Evolutionary conservation across 2,797 vertebrate species (phyloP), one percentile per base, ranked within the genome.

Genomic region (Micropoecilia bifurca): DNA sequence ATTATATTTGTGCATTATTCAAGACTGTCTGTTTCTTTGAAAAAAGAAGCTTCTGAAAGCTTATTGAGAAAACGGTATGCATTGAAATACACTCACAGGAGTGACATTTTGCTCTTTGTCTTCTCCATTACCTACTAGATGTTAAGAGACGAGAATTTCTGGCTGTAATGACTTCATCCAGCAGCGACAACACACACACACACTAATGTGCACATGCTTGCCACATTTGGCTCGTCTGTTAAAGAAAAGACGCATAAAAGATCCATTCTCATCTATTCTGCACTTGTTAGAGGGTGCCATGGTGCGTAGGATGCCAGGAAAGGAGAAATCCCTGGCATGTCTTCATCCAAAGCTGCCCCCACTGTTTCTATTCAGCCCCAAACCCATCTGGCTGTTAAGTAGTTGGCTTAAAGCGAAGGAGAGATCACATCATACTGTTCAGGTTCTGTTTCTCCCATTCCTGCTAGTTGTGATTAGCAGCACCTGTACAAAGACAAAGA

Each of bases 331-430:
- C 84, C 91, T 90, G 93, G 93, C 91, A 77, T 80, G 75, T 82
- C 90, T 87, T 83, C 76, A 53, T 88, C 88, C 90, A 91, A 90
- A 86, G 87, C 88, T 90, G 92, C 93, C 93, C 93, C 93, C 85
- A 84, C 93, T 93, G 94, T 86, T 91, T 93, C 93, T 88, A 93
- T 94, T 93, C 94, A 95, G 72, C 80, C 88, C 89, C 85, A 74
- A 86, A 92, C 87, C 92, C 92, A 94, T 94, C 93, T 91, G 94
- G 93, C 93, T 88, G 85, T 92, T 89, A 91, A 94, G 90, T 89
- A 89, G 87, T 83, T 93, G 90, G 92, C 90, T 91, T 78, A 78
- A 83, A 88, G 87, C 61, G 63, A 91, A 89, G 90, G 86, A 89
- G 79, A 57, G 83, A 87, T 81, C 83, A 85, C 88, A 77, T 89